phyloP scores from a whole-genome alignment of 2,888 invertebrate species.

The Drosophila peninsularis region DNA sequence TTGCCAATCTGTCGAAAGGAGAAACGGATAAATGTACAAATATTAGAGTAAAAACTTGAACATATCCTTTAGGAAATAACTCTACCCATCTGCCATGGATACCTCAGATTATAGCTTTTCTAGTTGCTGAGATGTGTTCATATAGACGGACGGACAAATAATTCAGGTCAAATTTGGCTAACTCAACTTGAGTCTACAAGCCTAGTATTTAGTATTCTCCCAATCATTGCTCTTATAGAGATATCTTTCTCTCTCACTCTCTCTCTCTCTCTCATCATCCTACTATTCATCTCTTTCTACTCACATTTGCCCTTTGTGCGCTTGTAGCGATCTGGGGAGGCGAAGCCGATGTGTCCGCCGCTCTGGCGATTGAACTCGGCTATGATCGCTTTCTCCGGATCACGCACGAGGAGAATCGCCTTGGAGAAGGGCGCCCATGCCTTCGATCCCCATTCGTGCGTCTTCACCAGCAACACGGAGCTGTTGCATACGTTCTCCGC shows the following conservation, averaged over 20 bases:
- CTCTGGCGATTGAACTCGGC: constrained; percentile 93
- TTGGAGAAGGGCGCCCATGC: constrained; percentile 87
- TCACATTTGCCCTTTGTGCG: constrained; percentile 88
- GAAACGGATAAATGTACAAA: constrained; percentile 25
- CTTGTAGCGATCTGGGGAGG: constrained; percentile 88
- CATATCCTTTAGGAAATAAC: no score
- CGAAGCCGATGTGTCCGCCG: constrained; percentile 92
- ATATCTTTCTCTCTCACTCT: no score
- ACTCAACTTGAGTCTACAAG: no score
- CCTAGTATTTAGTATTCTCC: no score
- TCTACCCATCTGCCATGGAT: no score
- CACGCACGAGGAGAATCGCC: constrained; percentile 89
- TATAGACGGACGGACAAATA: no score
- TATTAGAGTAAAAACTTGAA: no score
- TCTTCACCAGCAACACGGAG: constrained; percentile 91
- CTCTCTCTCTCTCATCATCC: no score
- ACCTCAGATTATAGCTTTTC: no score
- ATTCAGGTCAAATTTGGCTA: no score
- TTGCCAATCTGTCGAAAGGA: constrained; percentile 88
- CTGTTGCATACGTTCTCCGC: constrained; percentile 91
- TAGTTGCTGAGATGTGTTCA: no score
- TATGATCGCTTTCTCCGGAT: constrained; percentile 88
- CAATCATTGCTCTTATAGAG: no score
- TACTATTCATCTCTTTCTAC: constrained; percentile 53
- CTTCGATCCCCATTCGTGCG: constrained; percentile 89